Base-by-base conservation (phyloP, 2,113 vertebrate species). In the Petromus typicus region DNA sequence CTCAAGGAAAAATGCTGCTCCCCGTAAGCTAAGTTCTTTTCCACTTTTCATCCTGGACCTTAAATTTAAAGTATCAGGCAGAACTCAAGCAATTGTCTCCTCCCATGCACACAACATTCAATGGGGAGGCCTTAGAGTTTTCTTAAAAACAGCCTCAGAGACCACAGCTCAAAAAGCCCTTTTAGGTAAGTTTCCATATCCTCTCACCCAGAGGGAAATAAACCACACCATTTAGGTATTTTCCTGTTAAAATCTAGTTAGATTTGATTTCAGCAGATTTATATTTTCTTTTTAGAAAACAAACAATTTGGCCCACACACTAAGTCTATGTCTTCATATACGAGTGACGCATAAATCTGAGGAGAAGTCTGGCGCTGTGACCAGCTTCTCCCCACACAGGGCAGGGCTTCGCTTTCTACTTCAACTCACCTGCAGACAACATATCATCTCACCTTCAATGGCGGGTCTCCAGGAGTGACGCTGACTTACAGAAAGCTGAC, bases 211-310 rank as follows among this genome's bases (percentile, higher is more conserved):
- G 86, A 95, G 59, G 45, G 57, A 97, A 97, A 97, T 88, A 96
- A 97, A 96, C 91, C 95, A 95, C 79, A 96, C 82, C 75, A 91
- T 94, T 97, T 95, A 92, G 96, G 94, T 90, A 90, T 93, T 96
- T 96, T 91, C 14, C 94, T 80, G 67, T 96, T 94, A 97, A 93
- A 95, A 93, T 93, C 64, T 71, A 95, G 86, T 97, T 95, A 97
- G 96, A 96, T 97, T 97, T 97, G 63, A 97, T 97, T 97, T 97
- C 94, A 93, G 82, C 76, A 95, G 91, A 97, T 96, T 97, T 97
- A 95, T 83, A 90, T 86, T 96, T 96, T 97, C 94, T 95, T 97
- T 97, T 97, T 95, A 90, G 89, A 96, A 97, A 97, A 96, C 86
- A 97, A 97, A 96, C 90, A 95, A 91, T 94, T 97, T 97, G 86